Base-by-base conservation (phyloP, 1,140 invertebrate genomes). In the Ceratina calcarata region DNA sequence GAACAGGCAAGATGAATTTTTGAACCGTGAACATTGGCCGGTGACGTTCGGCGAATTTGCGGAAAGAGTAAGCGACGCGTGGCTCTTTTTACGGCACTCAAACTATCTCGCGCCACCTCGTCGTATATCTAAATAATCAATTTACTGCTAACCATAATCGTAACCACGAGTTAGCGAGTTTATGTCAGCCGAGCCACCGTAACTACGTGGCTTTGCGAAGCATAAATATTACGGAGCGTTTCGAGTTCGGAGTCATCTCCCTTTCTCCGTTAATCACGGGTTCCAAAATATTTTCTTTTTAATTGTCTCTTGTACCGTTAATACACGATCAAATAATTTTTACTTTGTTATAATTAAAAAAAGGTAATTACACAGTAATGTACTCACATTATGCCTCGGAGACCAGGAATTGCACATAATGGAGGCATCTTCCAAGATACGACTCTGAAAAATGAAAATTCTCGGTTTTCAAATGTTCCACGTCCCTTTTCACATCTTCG, bases 391-490 rank as follows among this genome's bases (percentile, higher is more conserved):
- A 92, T 97, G 96, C 91, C 96, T 95, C 82, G 96, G 96, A 89
- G 96, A 97, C 96, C 96, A 97, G 57, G 96, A 96, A 94, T 97
- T 97, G 94, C 96, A 97, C 96, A 97, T 96, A 90, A 97, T 95
- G 85, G 96, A 97, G 78, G 96, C 96, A 94, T 97, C 96, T 93
- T 97, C 96, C 92, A 97, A 93, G 92, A 97, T 96, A 91, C 96
- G 96, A 94, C 95, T 97, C 96, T 97, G 96, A 67, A 96, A 96
- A 91, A 87, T 84, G 89, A 92, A 90, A 89, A 87, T 78, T 55
- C 76, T 55, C 22, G 27, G 13, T 77, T 70, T 70, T 64, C n/a
- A 66, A 60, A 4, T 53, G 66, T 71, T 78, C 45, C 32, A 45
- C n/a, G 7, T 37, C 69, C 13, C 24, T 24, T n/a, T 1, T 24